phyloP scores from a whole-genome alignment of 2,888 invertebrate species.

The Melieria omissa region DNA sequence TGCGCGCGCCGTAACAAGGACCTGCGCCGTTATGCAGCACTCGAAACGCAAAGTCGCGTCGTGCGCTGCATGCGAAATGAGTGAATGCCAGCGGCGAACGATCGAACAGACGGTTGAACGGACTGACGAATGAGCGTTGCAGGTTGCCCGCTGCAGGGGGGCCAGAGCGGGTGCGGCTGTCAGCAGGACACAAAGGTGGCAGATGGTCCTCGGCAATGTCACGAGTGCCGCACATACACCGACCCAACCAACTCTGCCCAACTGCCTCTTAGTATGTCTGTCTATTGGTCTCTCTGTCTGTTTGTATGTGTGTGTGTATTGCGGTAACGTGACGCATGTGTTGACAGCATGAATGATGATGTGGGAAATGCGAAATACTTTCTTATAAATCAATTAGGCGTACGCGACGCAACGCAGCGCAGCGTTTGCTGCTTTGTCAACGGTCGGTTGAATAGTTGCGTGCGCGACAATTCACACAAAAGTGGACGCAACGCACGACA shows the following conservation, averaged over 20 bases:
- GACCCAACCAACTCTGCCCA: not conserved
- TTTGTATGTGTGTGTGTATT: not conserved
- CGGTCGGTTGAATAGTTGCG: too few relatives aligned
- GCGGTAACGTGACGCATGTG: conserved; percentile 1
- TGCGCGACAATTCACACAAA: too few relatives aligned
- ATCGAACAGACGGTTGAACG: not conserved
- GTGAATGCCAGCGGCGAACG: not conserved
- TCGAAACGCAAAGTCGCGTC: conserved; percentile 10
- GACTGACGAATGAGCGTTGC: too few relatives aligned
- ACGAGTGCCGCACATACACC: not conserved
- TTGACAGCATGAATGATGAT: conserved; percentile 37
- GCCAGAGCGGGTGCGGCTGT: too few relatives aligned
- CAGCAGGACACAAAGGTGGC: too few relatives aligned
- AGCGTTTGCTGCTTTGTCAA: too few relatives aligned
- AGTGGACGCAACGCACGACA: too few relatives aligned
- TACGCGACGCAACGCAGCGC: not conserved
- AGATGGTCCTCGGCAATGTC: not conserved
- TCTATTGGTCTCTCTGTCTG: not conserved
- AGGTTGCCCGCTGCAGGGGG: too few relatives aligned
- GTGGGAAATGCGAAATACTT: conserved; percentile 30
- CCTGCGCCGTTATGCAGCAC: not conserved
- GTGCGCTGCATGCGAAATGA: conserved; percentile 31
- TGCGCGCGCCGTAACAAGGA: not conserved
- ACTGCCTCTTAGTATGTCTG: not conserved
- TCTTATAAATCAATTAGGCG: conserved; percentile 38